Evolutionary conservation across 53 echinoderm and acorn worm genomes (phyloP), one percentile per base, ranked within the genome.

Genomic region (Stichopus horrens): DNA sequence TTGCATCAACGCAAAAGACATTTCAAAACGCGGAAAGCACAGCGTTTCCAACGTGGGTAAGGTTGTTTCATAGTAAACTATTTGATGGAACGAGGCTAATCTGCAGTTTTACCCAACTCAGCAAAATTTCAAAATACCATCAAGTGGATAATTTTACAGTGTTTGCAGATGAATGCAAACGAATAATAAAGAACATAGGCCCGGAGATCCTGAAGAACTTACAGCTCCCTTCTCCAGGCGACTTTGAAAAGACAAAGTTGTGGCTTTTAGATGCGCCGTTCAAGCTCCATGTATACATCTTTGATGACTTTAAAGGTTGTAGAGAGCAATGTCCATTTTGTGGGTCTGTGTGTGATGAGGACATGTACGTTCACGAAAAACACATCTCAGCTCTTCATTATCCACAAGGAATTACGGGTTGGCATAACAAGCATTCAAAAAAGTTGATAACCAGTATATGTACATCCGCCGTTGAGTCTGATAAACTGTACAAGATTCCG

Each of bases 261-360:
- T 74, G 20, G 20, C 74, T 74, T 9, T 7, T 2, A 7, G 74
- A 4, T 74, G 20, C 23, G 0, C 76, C 76, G 0, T 5, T 11
- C 2, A 23, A 4, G 23, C 20, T 76, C 5, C 23, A 76, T 22
- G 0, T 21, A 19, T 20, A 4, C 11, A 9, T 76, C 0, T 76
- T 21, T 76, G 22, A 76, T 21, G 10, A 9, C 9, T 76, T 76
- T n/a, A 76, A 22, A 21, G 76, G 76, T 0, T 76, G 76, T 23
- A 76, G 0, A 76, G 6, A 9, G 20, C 76, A 76, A 76, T 76
- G 76, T 52, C 76, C 76, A 9, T 76, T 76, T 73, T 73, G 74
- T 11, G 74, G 74, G n/a, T 7, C 74, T 20, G 74, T 73, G 0
- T 73, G 74, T 73, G 76, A 76, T 22, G 76, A 19, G 5, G 9